Percentiles rank a stretch among this genome's conserved stretches.
These are phyloP conservation scores for Lanistes nyassanus DNA, from an alignment of 1,140 invertebrate genomes.

Conservation along the genomic window DNA sequence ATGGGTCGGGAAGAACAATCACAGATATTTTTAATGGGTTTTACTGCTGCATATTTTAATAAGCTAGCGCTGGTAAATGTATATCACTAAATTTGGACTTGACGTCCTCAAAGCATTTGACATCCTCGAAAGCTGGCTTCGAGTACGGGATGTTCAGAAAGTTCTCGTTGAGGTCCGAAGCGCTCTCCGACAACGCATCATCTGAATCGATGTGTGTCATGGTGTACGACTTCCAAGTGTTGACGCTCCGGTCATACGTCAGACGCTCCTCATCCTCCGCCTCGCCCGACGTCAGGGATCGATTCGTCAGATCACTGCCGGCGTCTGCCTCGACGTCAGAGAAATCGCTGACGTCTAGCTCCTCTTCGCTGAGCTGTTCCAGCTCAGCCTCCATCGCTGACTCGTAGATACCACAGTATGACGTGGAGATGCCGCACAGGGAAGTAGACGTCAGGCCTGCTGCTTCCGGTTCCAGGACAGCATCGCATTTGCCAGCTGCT, in stretches of 20 bases:
- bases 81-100: not conserved
- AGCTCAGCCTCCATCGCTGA: constrained; percentile 27
- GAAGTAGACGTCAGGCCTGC: too few species aligned
- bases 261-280: constrained; percentile 1
- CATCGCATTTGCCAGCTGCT: too few species aligned
- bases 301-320: constrained; percentile 11
- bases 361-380: constrained; percentile 25
- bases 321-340: constrained; percentile 23
- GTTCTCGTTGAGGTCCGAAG: constrained; percentile 34
- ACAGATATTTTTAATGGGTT: not conserved
- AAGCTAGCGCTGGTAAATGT: not conserved
- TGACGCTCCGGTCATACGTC: constrained; percentile 27
- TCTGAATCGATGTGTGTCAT: constrained; percentile 34
- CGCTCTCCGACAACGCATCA: constrained; percentile 29
- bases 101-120: constrained; percentile 17
- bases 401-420: constrained; percentile 32
- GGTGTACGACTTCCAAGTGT: constrained; percentile 33
- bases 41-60: not conserved
- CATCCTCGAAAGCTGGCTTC: constrained; percentile 26
- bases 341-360: constrained; percentile 24
- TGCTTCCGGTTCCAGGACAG: too few species aligned
- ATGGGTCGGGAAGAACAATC: not conserved
- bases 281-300: constrained; percentile 28
- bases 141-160: constrained; percentile 16
- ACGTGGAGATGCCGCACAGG: not conserved